Evolutionary conservation across 2,888 invertebrate species (phyloP).

Genomic region (Morpho helenor): DNA sequence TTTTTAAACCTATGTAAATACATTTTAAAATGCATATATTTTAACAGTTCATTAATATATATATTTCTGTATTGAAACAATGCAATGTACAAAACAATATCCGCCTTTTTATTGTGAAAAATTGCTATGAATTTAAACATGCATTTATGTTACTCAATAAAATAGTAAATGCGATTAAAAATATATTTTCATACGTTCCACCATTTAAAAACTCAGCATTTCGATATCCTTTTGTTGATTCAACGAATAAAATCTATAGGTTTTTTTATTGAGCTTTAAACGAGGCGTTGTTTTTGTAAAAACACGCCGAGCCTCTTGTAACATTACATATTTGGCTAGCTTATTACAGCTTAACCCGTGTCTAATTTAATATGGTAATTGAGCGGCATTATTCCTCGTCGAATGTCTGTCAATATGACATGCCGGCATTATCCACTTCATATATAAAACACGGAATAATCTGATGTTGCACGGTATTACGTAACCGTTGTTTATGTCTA

Average conservation of each 20-base stretch:
- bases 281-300: conserved; percentile 10
- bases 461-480: conserved; percentile 7
- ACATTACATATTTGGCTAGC: conserved; percentile 20
- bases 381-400: conserved; percentile 25
- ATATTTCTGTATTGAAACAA: neutral
- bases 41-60: neutral
- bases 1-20: no score
- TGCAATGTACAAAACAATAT: neutral
- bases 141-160: no score
- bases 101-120: no score
- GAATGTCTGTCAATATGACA: conserved; percentile 27
- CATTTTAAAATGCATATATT: no score
- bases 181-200: no score
- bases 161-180: no score
- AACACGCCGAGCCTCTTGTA: conserved; percentile 18
- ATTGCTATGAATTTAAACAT: no score
- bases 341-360: conserved; percentile 17
- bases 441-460: conserved; percentile 4
- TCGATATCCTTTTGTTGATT: conserved; percentile 2
- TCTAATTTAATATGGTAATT: conserved; percentile 28
- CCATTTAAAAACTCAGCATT: neutral
- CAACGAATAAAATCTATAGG: neutral
- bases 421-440: conserved; percentile 17
- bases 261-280: conserved; percentile 5
- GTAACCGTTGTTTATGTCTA: conserved; percentile 6